Percentiles rank a stretch among this genome's conserved stretches.
phyloP scores from a whole-genome alignment of 2,888 invertebrate species.

The Drosophila greeni region DNA sequence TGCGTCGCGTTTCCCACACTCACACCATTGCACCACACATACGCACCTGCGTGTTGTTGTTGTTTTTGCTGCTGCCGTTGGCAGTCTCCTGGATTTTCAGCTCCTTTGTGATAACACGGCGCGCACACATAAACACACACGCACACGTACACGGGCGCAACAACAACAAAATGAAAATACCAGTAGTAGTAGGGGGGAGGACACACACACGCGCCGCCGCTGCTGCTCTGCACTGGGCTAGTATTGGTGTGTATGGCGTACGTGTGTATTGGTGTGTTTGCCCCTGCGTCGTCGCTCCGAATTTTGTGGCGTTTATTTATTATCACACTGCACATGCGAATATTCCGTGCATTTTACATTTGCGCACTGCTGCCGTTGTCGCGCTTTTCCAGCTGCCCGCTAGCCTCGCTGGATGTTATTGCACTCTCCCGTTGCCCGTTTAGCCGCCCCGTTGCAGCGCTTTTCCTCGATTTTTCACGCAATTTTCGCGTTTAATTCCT shows the following conservation, averaged over 20 bases:
- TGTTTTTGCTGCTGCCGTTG: constrained; percentile 6
- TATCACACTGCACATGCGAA: constrained; percentile 62
- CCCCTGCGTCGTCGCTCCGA: constrained; percentile 63
- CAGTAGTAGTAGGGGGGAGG: background rate
- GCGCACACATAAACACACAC: constrained; percentile 20
- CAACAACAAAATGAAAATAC: background rate
- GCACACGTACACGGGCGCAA: background rate
- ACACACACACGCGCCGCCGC: constrained; percentile 60
- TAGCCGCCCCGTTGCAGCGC: constrained; percentile 19
- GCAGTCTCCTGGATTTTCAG: constrained; percentile 6
- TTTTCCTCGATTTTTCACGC: constrained; percentile 75
- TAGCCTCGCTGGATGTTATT: constrained; percentile 6
- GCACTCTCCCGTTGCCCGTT: constrained; percentile 11
- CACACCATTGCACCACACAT: constrained; percentile 28
- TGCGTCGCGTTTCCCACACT: constrained; percentile 82
- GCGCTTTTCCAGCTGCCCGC: constrained; percentile 27
- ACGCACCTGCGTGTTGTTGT: constrained; percentile 20
- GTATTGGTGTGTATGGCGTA: constrained; percentile 41
- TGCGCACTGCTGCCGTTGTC: constrained; percentile 57
- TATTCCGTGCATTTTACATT: constrained; percentile 64
- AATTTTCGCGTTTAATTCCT: constrained; percentile 48
- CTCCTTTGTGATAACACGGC: constrained; percentile 35
- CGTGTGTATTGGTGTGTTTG: constrained; percentile 41
- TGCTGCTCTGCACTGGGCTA: constrained; percentile 41
- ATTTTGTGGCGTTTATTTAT: constrained; percentile 52